Conservation (phyloP, 2,797 vertebrate species). For the Manis pentadactyla region DNA sequence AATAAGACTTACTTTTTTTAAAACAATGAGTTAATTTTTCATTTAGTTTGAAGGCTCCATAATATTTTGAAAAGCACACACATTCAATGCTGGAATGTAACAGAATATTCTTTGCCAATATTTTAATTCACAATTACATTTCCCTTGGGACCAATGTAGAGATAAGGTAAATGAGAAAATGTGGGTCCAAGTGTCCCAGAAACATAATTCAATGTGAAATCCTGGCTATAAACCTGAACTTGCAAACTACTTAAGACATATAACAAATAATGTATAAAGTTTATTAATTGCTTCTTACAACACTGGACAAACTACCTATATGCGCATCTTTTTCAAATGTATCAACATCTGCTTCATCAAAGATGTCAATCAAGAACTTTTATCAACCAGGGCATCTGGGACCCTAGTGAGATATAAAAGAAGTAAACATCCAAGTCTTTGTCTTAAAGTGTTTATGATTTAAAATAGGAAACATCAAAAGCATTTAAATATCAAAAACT, state of each 20-base stretch:
- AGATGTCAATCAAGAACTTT: background rate
- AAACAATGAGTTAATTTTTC: background rate
- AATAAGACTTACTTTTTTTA: background rate
- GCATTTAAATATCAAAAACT: background rate
- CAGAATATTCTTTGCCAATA: background rate
- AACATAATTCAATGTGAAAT: constrained; percentile 20
- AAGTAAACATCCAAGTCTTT: background rate
- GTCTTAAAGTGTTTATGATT: background rate
- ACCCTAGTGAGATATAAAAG: background rate
- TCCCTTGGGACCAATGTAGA: background rate
- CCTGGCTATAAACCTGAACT: background rate
- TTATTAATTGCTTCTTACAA: background rate
- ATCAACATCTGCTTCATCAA: background rate
- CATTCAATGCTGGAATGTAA: background rate
- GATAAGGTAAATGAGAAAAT: background rate
- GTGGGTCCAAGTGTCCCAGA: background rate
- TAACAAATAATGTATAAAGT: background rate
- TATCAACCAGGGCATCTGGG: background rate
- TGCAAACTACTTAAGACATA: background rate
- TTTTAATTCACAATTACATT: constrained; percentile 38
- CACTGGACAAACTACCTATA: background rate
- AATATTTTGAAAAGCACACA: background rate
- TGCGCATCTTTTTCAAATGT: background rate
- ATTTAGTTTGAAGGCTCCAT: background rate
- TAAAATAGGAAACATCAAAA: background rate